Evolutionary conservation across 2,797 vertebrate species (phyloP), one percentile per base, ranked within the genome.

Genomic region (Synanceia verrucosa): DNA sequence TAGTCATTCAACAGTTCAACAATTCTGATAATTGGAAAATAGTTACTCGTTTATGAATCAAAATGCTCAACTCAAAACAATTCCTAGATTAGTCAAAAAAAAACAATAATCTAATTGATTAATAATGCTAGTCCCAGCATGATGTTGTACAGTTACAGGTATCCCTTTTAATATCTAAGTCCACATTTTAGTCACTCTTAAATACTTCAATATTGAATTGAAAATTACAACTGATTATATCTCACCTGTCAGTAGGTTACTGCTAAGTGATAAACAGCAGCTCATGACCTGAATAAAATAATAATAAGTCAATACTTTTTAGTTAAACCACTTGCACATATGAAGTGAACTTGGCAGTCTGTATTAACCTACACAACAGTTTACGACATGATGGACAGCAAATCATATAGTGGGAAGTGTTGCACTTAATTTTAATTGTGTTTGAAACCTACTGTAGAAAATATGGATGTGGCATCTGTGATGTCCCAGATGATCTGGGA

Each of bases 381-480:
- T 56, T 6, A 46, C 9, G 8, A 36, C 39, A 13, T 26, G 28
- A 33, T n/a, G 28, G 37, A 24, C 28, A 39, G 23, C 26, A 43
- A 24, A 41, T 21, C n/a, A 12, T 14, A 46, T 3, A 6, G n/a
- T 62, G 36, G 34, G 19, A 58, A 19, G 28, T 55, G 26, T 58
- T 63, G 36, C 43, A 23, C n/a, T 63, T 41, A 0, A 23, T 28
- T 48, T 62, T 39, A 37, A 44, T 57, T 64, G 44, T 68, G 50
- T 58, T 64, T 63, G 29, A 70, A 60, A 60, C 41, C 33, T 70
- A 26, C 19, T 55, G 62, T 62, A 36, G 36, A 29, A 70, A 77
- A 78, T 50, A 53, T 18, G 39, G 21, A 55, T 65, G 61, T 23
- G 60, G 48, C 61, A 55, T 76, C 62, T 71, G 63, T 46, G 58